Conservation (phyloP, 2,888 invertebrate species). For the Stratiomys singularior region DNA sequence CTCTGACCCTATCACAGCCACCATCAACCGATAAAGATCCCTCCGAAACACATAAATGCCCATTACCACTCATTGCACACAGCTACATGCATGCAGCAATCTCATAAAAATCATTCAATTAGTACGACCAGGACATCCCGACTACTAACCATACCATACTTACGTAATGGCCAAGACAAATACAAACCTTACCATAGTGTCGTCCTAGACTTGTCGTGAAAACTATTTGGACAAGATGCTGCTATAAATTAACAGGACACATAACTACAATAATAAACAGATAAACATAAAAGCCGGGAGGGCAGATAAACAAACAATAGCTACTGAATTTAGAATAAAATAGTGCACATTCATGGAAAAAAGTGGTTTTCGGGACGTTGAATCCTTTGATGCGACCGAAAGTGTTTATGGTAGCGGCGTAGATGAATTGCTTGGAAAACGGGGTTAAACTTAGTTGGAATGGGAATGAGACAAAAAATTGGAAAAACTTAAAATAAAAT, state of each 20-base stretch:
- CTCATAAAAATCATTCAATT: slow-evolving; percentile 33
- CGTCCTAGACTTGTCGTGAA: not conserved
- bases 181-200: too few relatives aligned
- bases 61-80: too few relatives aligned
- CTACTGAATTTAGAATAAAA: slow-evolving; percentile 12
- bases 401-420: not conserved
- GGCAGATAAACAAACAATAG: slow-evolving; percentile 27
- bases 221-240: not conserved
- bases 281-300: slow-evolving; percentile 37
- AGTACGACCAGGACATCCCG: slow-evolving; percentile 33
- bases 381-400: too few relatives aligned
- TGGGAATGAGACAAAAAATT: too few relatives aligned
- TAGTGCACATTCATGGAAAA: too few relatives aligned
- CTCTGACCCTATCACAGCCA: not conserved
- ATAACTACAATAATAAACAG: slow-evolving; percentile 37
- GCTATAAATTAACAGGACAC: slow-evolving; percentile 31
- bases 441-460: not conserved
- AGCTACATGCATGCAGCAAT: too few relatives aligned
- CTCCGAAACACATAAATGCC: too few relatives aligned
- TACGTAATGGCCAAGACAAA: too few relatives aligned
- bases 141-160: too few relatives aligned
- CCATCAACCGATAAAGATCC: too few relatives aligned
- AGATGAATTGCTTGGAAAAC: slow-evolving; percentile 3
- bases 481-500: too few relatives aligned
- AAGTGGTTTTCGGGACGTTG: too few relatives aligned